Base-by-base conservation (phyloP, 2,113 vertebrate species). In the Pteronura brasiliensis region DNA sequence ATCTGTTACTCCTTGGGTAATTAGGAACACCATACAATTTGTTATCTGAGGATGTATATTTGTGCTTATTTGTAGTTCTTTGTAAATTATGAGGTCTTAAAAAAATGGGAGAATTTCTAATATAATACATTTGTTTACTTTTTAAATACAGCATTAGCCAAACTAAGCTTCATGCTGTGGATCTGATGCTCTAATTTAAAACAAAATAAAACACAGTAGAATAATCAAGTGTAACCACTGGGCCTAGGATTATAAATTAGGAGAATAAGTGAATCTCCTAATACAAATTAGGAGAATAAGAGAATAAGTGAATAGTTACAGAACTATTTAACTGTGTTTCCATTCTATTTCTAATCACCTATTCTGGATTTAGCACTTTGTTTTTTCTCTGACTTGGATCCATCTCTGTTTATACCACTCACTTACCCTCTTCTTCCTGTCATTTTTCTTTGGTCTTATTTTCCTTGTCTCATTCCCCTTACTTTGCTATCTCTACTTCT, bases 361-460 rank as follows among this genome's bases (percentile, higher is more conserved):
- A 3, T 61, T 80, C 52, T 93, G 42, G 25, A 83, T 88, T 89
- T 69, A 87, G 20, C 57, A 27, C 29, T 39, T 9, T 83, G 3
- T 76, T 82, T 21, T 49, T 87, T 88, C 82, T 81, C 25, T 14
- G 82, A 3, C 59, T 69, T 52, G 39, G 17, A 74, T 82, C 14
- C 44, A 42, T 72, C 39, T 87, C 61, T 82, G 1, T 42, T 83
- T 95, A 88, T 65, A 59, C n/a, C 3, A 55, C 27, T 39, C 23
- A 95, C n/a, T 85, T 61, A 47, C 29, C 55, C 21, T 72, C 42
- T 92, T 79, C 36, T 72, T 72, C n/a, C 17, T 84, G 7, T 49
- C 11, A n/a, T 93, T 93, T 93, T 79, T 93, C 80, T 80, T 96
- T 52, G 5, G 42, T 90, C n/a, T 93, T 47, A n/a, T 72, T 90